Percentiles rank a stretch among this genome's conserved stretches.
These are phyloP conservation scores for Tridacna crocea DNA, from an alignment of 2,888 invertebrate genomes.

Conservation along the genomic window DNA sequence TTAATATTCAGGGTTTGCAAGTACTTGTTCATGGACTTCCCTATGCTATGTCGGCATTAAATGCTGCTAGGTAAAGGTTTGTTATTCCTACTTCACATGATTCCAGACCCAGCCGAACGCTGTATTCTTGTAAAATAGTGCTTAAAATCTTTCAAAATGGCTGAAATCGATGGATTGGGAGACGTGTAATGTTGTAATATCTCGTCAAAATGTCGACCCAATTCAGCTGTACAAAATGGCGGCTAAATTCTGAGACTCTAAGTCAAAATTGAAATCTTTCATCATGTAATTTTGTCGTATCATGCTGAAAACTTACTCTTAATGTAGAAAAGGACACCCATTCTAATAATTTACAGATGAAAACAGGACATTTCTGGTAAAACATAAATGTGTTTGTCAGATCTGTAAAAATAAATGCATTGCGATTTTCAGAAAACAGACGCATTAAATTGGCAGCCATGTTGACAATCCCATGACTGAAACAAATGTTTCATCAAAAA, in stretches of 20 bases:
- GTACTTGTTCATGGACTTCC: conserved; percentile 72
- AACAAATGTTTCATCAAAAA: background rate
- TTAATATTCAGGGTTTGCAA: conserved; percentile 70
- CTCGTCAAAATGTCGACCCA: conserved; percentile 41
- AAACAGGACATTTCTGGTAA: no score
- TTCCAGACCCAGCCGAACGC: background rate
- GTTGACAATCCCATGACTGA: background rate
- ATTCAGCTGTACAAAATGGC: conserved; percentile 68
- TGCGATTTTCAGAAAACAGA: background rate
- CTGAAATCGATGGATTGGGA: conserved; percentile 45
- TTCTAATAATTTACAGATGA: no score
- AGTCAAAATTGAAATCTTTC: no score
- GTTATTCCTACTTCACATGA: background rate
- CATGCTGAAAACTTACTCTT: no score
- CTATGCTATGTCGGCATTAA: conserved; percentile 70
- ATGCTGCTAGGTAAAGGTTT: conserved; percentile 50
- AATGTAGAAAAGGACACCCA: no score
- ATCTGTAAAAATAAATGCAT: no score
- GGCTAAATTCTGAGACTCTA: background rate
- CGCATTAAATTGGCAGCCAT: conserved; percentile 8
- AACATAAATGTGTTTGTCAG: no score
- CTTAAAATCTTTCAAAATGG: conserved; percentile 53
- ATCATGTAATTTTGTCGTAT: no score
- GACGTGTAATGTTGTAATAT: conserved; percentile 10
- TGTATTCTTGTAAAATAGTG: conserved; percentile 3